Evolutionary conservation across 2,797 vertebrate species (phyloP).

Genomic region (Micrastur ruficollis): DNA sequence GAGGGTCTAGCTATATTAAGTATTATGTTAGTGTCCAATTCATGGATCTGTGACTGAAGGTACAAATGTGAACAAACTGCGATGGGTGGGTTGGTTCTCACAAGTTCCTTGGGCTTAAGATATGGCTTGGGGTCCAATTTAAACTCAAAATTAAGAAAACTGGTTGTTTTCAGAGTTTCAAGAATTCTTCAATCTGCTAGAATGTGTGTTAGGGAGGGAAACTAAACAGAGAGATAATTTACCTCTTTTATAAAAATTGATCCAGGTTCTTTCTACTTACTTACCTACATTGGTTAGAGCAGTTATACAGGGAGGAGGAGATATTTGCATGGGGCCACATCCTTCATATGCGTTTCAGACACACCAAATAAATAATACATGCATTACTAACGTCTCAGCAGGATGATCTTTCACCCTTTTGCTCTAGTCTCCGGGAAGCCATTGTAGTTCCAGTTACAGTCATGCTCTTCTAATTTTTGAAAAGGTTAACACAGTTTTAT

Average conservation of each 20-base stretch:
- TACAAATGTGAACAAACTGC: neutral
- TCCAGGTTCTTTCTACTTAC: neutral
- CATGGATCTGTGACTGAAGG: neutral
- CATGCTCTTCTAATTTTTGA: conserved; percentile 67
- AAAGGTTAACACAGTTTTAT: conserved; percentile 74
- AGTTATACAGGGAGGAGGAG: neutral
- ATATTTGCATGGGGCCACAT: conserved; percentile 28
- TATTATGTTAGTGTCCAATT: neutral
- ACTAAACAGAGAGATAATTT: neutral
- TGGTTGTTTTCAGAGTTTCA: neutral
- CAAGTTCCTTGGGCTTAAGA: neutral
- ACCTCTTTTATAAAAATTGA: neutral
- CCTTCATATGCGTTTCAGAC: conserved; percentile 33
- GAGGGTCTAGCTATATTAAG: neutral
- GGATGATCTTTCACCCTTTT: conserved; percentile 58
- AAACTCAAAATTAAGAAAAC: neutral
- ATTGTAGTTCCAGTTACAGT: conserved; percentile 57
- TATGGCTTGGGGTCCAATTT: neutral
- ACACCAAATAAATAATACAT: conserved; percentile 68
- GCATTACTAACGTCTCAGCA: conserved; percentile 31
- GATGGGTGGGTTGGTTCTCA: neutral
- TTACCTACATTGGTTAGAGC: neutral
- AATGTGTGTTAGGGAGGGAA: neutral
- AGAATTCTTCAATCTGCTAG: neutral
- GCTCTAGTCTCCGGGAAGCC: conserved; percentile 52